A percentile compares a stretch with the other conserved stretches of the same genome.
Conservation (phyloP, 92 coral and sea anemone genomes). For the Actinostola sp. region DNA sequence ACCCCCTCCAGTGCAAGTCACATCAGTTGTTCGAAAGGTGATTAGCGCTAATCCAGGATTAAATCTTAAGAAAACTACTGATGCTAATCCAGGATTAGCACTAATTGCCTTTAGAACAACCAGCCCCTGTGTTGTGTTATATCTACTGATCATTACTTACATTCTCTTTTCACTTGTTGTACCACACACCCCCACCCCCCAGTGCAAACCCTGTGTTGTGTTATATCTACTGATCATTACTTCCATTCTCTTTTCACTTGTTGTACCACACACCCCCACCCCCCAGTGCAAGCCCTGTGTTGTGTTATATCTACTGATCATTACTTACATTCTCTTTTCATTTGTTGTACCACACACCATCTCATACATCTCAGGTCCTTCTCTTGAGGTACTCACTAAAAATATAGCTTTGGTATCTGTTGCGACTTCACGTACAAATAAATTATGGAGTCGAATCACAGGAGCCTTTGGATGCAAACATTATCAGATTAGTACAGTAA, state of each 20-base stretch:
- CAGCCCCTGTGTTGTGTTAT: too few relatives aligned
- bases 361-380: conserved; percentile 98
- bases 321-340: conserved; percentile 79
- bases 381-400: conserved; percentile 86
- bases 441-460: conserved; percentile 78
- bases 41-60: too few relatives aligned
- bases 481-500: background rate
- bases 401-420: conserved; percentile 90
- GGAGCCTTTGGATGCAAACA: conserved; percentile 69
- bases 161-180: conserved; percentile 69
- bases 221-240: too few relatives aligned
- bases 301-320: too few relatives aligned
- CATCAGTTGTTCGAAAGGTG: too few relatives aligned
- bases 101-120: too few relatives aligned
- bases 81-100: too few relatives aligned
- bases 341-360: conserved; percentile 80
- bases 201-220: too few relatives aligned
- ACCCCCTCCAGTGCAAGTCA: too few relatives aligned
- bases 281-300: too few relatives aligned
- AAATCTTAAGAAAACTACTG: too few relatives aligned
- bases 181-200: conserved; percentile 84
- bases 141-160: conserved; percentile 69
- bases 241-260: conserved; percentile 76
- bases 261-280: conserved; percentile 81
- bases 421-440: conserved; percentile 97